Percentiles rank a stretch among this genome's conserved stretches.
Evolutionary conservation across 2,797 vertebrate species (phyloP).

Genomic region (Notamacropus eugenii): DNA sequence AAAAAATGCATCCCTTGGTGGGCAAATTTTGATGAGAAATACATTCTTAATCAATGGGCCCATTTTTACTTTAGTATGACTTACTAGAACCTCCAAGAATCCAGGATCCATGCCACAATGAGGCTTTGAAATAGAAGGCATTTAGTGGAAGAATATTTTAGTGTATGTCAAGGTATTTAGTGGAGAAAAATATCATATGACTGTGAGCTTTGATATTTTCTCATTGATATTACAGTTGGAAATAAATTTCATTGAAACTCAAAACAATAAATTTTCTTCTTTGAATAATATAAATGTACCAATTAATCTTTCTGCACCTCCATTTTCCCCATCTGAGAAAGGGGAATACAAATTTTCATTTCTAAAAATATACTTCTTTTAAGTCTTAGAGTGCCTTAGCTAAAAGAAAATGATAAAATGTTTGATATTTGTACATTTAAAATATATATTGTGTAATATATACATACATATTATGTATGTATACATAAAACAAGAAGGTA

Average conservation of each 20-base stretch:
- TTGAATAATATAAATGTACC: not conserved
- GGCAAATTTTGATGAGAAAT: not conserved
- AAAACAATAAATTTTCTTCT: slow-evolving; percentile 16
- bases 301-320: slow-evolving; percentile 28
- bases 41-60: not conserved
- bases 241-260: not conserved
- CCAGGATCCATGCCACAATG: not conserved
- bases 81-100: not conserved
- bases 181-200: not conserved
- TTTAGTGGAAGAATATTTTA: not conserved
- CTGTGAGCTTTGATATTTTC: not conserved
- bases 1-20: not conserved
- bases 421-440: slow-evolving; percentile 17
- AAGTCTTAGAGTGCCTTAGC: slow-evolving; percentile 10
- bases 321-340: slow-evolving; percentile 41
- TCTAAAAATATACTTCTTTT: slow-evolving; percentile 17
- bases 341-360: not conserved
- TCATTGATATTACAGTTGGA: slow-evolving; percentile 10
- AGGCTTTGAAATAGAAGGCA: not conserved
- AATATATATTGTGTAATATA: not conserved
- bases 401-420: slow-evolving; percentile 8
- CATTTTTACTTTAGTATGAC: not conserved
- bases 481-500: slow-evolving; percentile 21
- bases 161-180: not conserved
- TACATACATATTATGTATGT: not conserved